Evolutionary conservation across 2,888 invertebrate genomes (phyloP).

Genomic region (Pecten maximus): DNA sequence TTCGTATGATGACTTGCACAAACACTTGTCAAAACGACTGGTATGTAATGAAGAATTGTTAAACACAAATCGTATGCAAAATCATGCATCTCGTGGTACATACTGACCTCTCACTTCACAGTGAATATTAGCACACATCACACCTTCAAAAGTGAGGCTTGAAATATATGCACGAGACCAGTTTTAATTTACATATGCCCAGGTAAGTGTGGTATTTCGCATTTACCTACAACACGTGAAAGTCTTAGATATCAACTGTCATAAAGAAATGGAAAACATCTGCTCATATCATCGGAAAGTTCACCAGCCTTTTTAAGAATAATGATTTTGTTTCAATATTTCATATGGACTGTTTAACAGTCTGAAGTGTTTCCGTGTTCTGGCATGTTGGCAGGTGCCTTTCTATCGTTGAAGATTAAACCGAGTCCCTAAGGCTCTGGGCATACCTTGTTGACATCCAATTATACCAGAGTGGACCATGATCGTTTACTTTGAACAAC

Average conservation of each 20-base stretch:
- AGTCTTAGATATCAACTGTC: background rate
- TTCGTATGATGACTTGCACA: too few relatives aligned
- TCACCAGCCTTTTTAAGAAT: background rate
- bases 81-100: background rate
- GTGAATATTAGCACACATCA: background rate
- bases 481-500: constrained; percentile 24
- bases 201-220: background rate
- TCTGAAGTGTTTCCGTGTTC: background rate
- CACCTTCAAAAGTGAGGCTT: background rate
- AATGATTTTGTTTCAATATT: background rate
- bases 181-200: background rate
- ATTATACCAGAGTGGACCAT: background rate
- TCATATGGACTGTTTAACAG: background rate
- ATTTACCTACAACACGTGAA: background rate
- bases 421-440: background rate
- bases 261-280: background rate
- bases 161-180: background rate
- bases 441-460: background rate
- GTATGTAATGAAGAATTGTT: background rate
- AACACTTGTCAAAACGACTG: too few relatives aligned
- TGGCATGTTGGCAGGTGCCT: background rate
- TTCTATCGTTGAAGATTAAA: background rate
- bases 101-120: background rate
- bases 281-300: background rate
- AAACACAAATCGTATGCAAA: background rate